These are phyloP conservation scores for Agrochola circellaris DNA, from an alignment of 2,888 invertebrate species.

Conservation along the genomic window DNA sequence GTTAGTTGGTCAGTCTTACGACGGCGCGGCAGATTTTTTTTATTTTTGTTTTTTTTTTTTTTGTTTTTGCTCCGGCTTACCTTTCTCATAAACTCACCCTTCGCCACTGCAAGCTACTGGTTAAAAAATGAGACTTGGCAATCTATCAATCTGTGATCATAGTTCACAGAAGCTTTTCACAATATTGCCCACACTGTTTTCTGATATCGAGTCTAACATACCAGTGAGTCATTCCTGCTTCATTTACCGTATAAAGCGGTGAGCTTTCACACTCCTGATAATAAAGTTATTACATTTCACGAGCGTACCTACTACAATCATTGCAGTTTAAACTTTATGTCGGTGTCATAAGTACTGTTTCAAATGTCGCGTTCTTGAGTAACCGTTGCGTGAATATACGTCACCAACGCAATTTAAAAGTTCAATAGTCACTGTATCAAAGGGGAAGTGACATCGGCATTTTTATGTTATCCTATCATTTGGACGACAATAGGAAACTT, in stretches of 20 bases:
- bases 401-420: slow-evolving; percentile 20
- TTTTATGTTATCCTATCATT: slow-evolving; percentile 1
- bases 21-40: no score
- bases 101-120: no score
- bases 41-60: no score
- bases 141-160: neutral
- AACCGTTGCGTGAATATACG: neutral
- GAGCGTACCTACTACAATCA: neutral
- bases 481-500: neutral
- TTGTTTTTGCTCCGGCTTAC: no score
- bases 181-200: slow-evolving; percentile 1
- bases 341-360: neutral
- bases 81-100: no score
- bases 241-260: neutral
- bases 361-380: neutral
- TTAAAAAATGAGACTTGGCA: neutral
- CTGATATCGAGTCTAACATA: neutral
- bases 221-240: slow-evolving; percentile 11
- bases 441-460: slow-evolving; percentile 1
- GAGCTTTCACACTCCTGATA: slow-evolving; percentile 16
- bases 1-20: no score
- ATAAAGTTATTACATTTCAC: slow-evolving; percentile 21
- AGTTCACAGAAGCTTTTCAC: neutral
- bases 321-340: slow-evolving; percentile 23
- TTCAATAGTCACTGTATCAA: slow-evolving; percentile 15